Evolutionary conservation across 2,113 vertebrate genomes (phyloP).

Genomic region (Crotalus viridis): DNA sequence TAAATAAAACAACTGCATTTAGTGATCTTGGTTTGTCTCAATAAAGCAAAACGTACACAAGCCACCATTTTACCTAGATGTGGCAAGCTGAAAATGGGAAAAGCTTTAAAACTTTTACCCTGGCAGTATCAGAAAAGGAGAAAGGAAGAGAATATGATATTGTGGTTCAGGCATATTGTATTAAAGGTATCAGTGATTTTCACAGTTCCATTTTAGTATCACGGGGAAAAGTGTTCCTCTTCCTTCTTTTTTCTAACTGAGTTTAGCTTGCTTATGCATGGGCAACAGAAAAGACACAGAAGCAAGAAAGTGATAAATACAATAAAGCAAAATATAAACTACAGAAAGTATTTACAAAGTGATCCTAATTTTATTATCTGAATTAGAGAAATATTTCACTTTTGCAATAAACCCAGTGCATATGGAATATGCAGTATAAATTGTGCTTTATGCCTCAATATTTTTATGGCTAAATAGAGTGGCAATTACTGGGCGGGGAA

Average conservation of each 20-base stretch:
- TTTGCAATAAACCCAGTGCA: constrained; percentile 65
- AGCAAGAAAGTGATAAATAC: constrained; percentile 70
- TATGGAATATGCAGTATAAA: constrained; percentile 52
- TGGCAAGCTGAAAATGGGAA: neutral
- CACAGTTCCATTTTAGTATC: constrained; percentile 56
- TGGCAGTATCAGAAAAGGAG: neutral
- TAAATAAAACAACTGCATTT: neutral
- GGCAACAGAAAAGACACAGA: constrained; percentile 65
- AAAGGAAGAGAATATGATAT: neutral
- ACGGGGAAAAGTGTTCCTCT: constrained; percentile 65
- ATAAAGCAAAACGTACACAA: neutral
- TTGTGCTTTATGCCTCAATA: constrained; percentile 48
- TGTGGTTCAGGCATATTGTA: neutral
- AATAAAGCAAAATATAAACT: constrained; percentile 70
- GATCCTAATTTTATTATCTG: constrained; percentile 70
- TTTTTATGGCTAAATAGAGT: constrained; percentile 43
- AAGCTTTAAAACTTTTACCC: neutral
- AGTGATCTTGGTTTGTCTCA: neutral
- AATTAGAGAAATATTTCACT: constrained; percentile 66
- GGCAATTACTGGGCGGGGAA: neutral
- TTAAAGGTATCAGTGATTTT: constrained; percentile 57
- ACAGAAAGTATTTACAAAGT: constrained; percentile 62
- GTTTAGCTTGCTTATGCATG: constrained; percentile 66
- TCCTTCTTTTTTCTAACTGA: constrained; percentile 68
- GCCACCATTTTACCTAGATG: neutral